phyloP scores from a whole-genome alignment of 1,140 invertebrate genomes.

The Melanaphis sacchari region DNA sequence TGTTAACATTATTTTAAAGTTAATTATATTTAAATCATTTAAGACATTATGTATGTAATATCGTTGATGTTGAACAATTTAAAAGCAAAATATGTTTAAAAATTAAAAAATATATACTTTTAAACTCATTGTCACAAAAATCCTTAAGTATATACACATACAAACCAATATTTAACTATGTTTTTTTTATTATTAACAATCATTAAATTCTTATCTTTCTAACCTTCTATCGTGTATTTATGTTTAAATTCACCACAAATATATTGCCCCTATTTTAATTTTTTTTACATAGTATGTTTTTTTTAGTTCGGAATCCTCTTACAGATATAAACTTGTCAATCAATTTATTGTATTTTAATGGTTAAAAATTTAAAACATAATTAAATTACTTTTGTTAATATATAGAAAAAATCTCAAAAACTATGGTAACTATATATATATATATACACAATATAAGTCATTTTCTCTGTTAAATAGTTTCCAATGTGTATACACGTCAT shows the following conservation, averaged over 20 bases:
- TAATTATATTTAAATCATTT: not conserved
- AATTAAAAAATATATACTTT: not conserved
- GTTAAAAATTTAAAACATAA: not conserved
- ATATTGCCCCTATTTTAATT: not conserved
- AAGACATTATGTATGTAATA: not conserved
- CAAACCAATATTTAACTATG: not conserved
- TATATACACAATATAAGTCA: too few relatives aligned
- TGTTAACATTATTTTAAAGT: slow-evolving; percentile 1
- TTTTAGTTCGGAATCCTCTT: not conserved
- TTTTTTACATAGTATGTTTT: not conserved
- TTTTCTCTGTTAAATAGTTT: not conserved
- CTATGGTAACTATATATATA: too few relatives aligned
- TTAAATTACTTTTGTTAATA: not conserved
- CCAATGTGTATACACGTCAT: not conserved
- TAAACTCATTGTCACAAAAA: not conserved
- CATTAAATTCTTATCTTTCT: not conserved
- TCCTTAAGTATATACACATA: not conserved
- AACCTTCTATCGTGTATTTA: not conserved
- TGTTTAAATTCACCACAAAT: not conserved
- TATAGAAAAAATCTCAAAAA: not conserved
- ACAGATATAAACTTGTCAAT: not conserved
- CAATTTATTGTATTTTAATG: not conserved
- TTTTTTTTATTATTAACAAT: not conserved
- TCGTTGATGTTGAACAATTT: not conserved
- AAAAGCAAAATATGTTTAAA: not conserved